These are phyloP conservation scores for Acrobasis suavella DNA, from an alignment of 2,888 invertebrate genomes.

Conservation along the genomic window DNA sequence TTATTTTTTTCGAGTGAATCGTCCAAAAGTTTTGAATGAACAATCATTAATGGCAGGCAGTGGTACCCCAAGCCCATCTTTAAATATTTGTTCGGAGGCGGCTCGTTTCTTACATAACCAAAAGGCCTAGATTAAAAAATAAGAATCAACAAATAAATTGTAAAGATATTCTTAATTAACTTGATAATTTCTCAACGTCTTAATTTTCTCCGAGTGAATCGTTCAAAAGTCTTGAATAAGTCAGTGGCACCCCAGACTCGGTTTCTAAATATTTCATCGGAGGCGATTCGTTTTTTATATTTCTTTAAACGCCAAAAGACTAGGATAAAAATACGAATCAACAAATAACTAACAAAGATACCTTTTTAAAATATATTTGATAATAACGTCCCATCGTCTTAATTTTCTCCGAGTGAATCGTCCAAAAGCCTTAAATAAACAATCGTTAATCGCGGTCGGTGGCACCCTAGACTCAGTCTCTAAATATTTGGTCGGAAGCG, in stretches of 20 bases:
- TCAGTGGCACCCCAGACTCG: constrained; percentile 43
- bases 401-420: constrained; percentile 5
- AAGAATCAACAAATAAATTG: neutral
- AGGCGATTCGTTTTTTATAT: neutral
- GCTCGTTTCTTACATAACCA: constrained; percentile 67
- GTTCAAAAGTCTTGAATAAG: constrained; percentile 19
- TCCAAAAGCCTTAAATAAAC: constrained; percentile 22
- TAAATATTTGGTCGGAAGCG: constrained; percentile 30
- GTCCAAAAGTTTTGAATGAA: constrained; percentile 21
- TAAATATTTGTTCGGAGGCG: constrained; percentile 69
- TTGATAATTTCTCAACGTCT: neutral
- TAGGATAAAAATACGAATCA: neutral
- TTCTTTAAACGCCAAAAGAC: neutral
- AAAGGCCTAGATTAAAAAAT: neutral
- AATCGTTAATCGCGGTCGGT: constrained; percentile 36
- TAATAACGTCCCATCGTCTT: neutral
- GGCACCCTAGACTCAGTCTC: constrained; percentile 48
- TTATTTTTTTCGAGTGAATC: constrained; percentile 2
- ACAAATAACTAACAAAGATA: neutral
- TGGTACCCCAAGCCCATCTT: constrained; percentile 48
- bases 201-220: constrained; percentile 6
- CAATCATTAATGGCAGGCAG: constrained; percentile 36
- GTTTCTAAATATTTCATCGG: neutral
- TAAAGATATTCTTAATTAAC: neutral
- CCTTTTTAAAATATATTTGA: neutral